Conservation (phyloP, 2,797 vertebrate genomes). For the Micromesistius poutassou region DNA sequence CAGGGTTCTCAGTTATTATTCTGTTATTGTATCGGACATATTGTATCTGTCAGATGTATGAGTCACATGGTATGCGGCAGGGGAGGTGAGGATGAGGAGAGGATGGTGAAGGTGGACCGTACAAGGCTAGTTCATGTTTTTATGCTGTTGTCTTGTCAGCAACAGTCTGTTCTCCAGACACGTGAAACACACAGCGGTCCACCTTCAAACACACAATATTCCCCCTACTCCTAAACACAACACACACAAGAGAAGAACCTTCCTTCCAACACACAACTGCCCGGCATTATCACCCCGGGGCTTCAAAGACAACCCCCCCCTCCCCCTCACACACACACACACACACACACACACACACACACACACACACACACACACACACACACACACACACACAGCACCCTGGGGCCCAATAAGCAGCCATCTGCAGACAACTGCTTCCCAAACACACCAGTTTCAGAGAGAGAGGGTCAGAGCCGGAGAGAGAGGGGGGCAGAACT, state of each 20-base stretch:
- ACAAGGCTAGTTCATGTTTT: no score
- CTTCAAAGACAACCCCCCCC: no score
- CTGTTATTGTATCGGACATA: no score
- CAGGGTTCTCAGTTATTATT: no score
- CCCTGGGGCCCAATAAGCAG: conserved; percentile 80
- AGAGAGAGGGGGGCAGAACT: conserved; percentile 48
- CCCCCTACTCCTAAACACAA: neutral
- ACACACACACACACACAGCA: conserved; percentile 43
- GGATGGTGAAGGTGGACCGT: no score
- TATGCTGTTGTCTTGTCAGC: neutral
- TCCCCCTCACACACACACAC: conserved; percentile 24
- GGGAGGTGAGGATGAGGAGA: no score
- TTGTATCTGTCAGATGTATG: no score
- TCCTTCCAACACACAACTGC: neutral
- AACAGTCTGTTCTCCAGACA: neutral
- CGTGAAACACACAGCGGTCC: neutral
- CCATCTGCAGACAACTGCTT: conserved; percentile 75
- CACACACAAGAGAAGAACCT: neutral
- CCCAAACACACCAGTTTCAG: conserved; percentile 60
- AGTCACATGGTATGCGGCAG: no score
- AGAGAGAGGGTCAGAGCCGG: conserved; percentile 23
- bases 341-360: conserved; percentile 36
- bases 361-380: conserved; percentile 39
- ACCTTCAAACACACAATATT: neutral
- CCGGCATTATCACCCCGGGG: neutral